Evolutionary conservation across 1,140 invertebrate genomes (phyloP).

Genomic region (Littorina saxatilis): DNA sequence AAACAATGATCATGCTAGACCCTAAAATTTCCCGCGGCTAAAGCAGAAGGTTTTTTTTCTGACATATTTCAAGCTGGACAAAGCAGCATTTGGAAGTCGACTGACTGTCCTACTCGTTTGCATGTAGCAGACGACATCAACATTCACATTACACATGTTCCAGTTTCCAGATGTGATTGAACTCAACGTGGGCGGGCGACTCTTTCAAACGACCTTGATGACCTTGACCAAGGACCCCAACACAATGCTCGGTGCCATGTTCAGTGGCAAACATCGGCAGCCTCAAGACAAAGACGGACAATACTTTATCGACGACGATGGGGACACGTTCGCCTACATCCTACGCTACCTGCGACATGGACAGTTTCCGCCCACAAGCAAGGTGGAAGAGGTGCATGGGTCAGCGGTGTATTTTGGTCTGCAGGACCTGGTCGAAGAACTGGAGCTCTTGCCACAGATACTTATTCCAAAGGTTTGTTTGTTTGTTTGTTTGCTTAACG

Average conservation of each 20-base stretch:
- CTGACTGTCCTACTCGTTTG: no score
- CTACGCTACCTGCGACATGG: conserved; percentile 64
- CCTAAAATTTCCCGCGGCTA: no score
- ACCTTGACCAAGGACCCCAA: conserved; percentile 65
- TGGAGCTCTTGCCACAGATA: conserved; percentile 58
- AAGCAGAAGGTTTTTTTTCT: no score
- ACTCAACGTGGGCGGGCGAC: conserved; percentile 70
- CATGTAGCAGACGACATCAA: no score
- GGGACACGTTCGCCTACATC: conserved; percentile 62
- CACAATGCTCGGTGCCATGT: conserved; percentile 73
- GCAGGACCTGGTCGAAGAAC: conserved; percentile 54
- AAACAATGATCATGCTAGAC: no score
- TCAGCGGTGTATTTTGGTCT: conserved; percentile 67
- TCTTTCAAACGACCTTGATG: conserved; percentile 67
- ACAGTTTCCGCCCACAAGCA: conserved; percentile 54
- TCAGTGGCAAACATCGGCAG: conserved; percentile 68
- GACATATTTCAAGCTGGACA: no score
- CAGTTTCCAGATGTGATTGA: conserved; percentile 65
- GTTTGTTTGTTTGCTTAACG: no score
- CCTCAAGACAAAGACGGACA: conserved; percentile 66
- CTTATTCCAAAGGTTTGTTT: conserved; percentile 55
- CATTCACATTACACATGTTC: no score
- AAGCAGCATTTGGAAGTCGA: no score
- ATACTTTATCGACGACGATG: conserved; percentile 71
- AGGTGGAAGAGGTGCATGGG: conserved; percentile 55